Conservation (phyloP, 2,888 invertebrate species). For the Machimus rusticus region DNA sequence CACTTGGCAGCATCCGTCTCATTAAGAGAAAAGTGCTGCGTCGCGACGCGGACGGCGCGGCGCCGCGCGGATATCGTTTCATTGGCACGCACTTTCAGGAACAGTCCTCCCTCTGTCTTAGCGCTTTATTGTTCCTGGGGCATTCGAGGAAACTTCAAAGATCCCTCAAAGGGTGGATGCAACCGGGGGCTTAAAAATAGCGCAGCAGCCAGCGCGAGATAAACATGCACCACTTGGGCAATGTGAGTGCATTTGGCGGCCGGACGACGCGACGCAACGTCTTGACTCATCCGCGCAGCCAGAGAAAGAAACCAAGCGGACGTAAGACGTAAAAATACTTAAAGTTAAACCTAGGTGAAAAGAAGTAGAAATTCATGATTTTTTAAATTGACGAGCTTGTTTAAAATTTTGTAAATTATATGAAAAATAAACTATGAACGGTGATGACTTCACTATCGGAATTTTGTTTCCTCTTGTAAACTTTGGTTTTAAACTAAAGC, state of each 20-base stretch:
- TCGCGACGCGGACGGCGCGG: background rate
- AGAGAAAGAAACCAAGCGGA: background rate
- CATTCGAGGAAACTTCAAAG: slow-evolving; percentile 5
- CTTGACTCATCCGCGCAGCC: background rate
- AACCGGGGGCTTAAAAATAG: background rate
- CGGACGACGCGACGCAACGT: background rate
- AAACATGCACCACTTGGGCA: background rate
- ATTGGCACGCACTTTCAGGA: background rate
- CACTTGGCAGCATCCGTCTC: background rate
- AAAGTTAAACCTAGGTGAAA: no score
- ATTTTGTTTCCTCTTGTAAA: no score
- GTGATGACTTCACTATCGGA: no score
- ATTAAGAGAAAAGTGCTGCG: slow-evolving; percentile 8
- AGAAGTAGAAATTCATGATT: no score
- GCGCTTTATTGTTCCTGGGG: background rate
- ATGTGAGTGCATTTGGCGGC: slow-evolving; percentile 6
- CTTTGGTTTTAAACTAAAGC: no score
- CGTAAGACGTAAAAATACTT: background rate
- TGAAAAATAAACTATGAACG: no score
- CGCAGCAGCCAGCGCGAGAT: background rate
- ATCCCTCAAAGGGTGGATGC: slow-evolving; percentile 4
- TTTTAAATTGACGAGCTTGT: no score
- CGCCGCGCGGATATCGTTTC: background rate
- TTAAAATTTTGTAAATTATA: no score
- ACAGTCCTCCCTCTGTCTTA: background rate